A percentile compares a stretch with the other conserved stretches of the same genome.
phyloP scores from a whole-genome alignment of 2,113 vertebrate genomes.

The Panthera uncia region DNA sequence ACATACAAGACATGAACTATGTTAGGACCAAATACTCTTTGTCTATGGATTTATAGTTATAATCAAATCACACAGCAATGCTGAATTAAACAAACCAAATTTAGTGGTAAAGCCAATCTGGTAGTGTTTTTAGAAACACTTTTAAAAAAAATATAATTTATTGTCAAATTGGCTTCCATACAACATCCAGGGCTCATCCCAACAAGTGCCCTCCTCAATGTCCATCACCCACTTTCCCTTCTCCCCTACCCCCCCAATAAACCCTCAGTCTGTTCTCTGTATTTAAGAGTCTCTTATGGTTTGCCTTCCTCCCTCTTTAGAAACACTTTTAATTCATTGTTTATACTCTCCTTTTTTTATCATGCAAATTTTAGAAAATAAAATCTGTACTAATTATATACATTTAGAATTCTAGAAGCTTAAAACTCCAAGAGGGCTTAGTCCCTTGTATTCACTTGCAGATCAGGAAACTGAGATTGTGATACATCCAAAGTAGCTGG shows the following conservation, averaged over 20 bases:
- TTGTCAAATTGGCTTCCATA: too few relatives aligned
- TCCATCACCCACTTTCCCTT: too few relatives aligned
- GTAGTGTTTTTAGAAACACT: not conserved
- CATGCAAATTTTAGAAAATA: conserved; percentile 28
- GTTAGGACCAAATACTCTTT: not conserved
- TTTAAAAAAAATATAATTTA: not conserved
- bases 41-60: not conserved
- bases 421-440: not conserved
- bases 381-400: conserved; percentile 20
- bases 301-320: not conserved
- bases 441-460: not conserved
- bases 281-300: too few relatives aligned
- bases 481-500: not conserved
- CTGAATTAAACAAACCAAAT: conserved; percentile 4
- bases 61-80: conserved; percentile 6
- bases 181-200: too few relatives aligned
- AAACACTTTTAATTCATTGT: conserved; percentile 16
- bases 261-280: too few relatives aligned
- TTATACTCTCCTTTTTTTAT: not conserved
- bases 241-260: too few relatives aligned
- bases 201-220: too few relatives aligned
- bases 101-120: not conserved
- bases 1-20: not conserved
- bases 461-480: conserved; percentile 11
- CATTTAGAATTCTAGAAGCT: conserved; percentile 42